phyloP scores from a whole-genome alignment of 1,140 invertebrate genomes.

The Ceratina japonica region DNA sequence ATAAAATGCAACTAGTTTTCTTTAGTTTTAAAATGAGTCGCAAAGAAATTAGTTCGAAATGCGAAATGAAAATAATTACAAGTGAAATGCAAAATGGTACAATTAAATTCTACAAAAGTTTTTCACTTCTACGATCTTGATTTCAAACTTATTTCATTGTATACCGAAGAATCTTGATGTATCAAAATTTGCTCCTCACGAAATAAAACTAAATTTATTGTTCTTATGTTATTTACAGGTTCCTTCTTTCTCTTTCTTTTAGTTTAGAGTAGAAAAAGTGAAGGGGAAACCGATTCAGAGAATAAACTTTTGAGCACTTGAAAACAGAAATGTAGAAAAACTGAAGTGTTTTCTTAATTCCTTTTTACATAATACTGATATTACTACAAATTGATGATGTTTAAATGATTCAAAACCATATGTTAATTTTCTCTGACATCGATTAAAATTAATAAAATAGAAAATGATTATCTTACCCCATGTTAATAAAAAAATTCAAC shows the following conservation, averaged over 20 bases:
- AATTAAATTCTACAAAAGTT: conserved; percentile 24
- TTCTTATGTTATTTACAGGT: neutral
- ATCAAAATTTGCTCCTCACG: neutral
- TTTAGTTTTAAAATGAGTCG: too few species aligned
- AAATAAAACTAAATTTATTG: neutral
- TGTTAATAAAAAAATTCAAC: too few species aligned
- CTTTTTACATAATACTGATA: neutral
- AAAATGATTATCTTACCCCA: too few species aligned
- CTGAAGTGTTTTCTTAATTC: neutral
- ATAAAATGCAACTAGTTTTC: neutral
- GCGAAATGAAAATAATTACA: neutral
- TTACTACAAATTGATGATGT: neutral
- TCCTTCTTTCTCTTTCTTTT: neutral
- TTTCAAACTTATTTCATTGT: neutral
- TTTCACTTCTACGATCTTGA: neutral
- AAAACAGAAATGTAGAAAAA: neutral
- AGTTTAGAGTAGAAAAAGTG: neutral
- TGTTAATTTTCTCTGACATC: too few species aligned
- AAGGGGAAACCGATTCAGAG: neutral
- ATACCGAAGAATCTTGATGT: conserved; percentile 20
- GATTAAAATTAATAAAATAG: too few species aligned
- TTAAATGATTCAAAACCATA: too few species aligned
- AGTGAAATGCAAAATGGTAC: neutral
- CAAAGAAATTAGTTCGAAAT: neutral
- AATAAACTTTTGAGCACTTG: neutral